These are phyloP conservation scores for Paralinhomoeus sp. DNA, from an alignment of 2,888 invertebrate genomes.

Conservation along the genomic window DNA sequence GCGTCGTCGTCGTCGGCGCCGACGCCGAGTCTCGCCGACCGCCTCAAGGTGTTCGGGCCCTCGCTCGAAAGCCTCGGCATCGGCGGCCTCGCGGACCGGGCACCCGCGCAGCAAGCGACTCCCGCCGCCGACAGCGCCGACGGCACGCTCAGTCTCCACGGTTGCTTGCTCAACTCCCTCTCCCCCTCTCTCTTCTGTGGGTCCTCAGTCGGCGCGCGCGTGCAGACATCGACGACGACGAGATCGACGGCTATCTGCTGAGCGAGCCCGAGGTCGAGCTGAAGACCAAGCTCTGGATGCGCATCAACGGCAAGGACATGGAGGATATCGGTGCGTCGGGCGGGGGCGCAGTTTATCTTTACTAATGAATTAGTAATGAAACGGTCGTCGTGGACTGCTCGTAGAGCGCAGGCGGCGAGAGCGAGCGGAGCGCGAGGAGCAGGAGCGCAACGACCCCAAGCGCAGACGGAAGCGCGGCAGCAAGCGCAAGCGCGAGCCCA, in stretches of 20 bases:
- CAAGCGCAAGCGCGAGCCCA: slow-evolving; percentile 10
- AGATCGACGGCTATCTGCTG: slow-evolving; percentile 42
- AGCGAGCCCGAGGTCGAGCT: slow-evolving; percentile 41
- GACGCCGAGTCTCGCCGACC: too few relatives aligned
- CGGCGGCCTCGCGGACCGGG: too few relatives aligned
- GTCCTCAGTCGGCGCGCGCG: too few relatives aligned
- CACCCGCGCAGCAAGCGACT: not conserved
- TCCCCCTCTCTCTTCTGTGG: too few relatives aligned
- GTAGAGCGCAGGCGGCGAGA: not conserved
- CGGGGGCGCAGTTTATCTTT: not conserved
- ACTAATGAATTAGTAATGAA: not conserved
- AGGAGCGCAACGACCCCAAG: slow-evolving; percentile 39
- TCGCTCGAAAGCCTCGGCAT: slow-evolving; percentile 17
- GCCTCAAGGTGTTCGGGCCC: slow-evolving; percentile 10
- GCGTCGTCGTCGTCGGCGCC: too few relatives aligned
- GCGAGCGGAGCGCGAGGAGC: not conserved
- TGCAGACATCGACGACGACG: slow-evolving; percentile 61
- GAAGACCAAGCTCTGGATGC: slow-evolving; percentile 66
- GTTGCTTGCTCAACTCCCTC: too few relatives aligned
- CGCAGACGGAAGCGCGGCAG: slow-evolving; percentile 17
- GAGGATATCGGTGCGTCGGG: slow-evolving; percentile 33
- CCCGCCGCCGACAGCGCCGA: slow-evolving; percentile 2
- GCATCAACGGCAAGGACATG: slow-evolving; percentile 61
- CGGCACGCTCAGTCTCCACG: slow-evolving; percentile 9
- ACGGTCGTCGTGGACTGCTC: not conserved